These are phyloP conservation scores for Rhinoraja longicauda DNA, from an alignment of 2,797 vertebrate genomes.

Conservation along the genomic window DNA sequence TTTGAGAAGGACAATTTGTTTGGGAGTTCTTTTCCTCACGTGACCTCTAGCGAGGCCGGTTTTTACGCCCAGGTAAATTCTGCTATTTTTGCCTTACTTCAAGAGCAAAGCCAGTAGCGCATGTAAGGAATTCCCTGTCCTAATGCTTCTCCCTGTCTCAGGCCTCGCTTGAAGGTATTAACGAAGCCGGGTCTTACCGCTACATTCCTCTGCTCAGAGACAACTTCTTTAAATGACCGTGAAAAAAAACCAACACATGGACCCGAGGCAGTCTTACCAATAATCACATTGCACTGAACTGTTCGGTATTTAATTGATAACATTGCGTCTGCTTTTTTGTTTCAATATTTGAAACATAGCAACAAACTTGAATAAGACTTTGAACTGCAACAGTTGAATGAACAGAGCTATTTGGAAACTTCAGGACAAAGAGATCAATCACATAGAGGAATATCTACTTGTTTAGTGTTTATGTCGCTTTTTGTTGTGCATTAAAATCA, in stretches of 20 bases:
- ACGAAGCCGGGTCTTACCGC: background rate
- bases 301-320: background rate
- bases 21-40: constrained; percentile 27
- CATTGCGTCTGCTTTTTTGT: background rate
- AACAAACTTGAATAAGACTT: constrained; percentile 10
- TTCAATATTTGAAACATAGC: background rate
- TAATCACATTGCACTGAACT: background rate
- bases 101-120: background rate
- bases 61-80: constrained; percentile 10
- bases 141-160: background rate
- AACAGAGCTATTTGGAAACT: background rate
- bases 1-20: constrained; percentile 32
- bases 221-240: background rate
- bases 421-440: background rate
- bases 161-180: background rate
- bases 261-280: background rate
- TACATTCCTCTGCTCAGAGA: constrained; percentile 27
- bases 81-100: background rate
- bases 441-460: background rate
- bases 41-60: constrained; percentile 30
- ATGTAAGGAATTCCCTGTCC: background rate
- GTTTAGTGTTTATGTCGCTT: background rate
- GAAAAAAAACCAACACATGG: background rate
- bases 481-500: background rate
- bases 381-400: background rate